Conservation (phyloP, 2,113 vertebrate species). For the Catharus fuscescens region DNA sequence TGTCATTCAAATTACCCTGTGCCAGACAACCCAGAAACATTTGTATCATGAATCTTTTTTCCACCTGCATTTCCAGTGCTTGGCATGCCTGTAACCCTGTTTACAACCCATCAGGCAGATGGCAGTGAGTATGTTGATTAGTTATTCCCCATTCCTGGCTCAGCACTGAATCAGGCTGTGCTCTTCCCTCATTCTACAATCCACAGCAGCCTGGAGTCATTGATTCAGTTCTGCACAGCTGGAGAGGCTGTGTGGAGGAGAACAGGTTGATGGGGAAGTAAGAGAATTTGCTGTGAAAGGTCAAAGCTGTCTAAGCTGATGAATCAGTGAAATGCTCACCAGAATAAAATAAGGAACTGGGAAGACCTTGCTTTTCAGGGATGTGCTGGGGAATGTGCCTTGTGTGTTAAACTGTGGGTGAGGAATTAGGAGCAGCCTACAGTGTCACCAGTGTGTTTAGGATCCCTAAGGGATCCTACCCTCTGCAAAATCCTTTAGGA, state of each 20-base stretch:
- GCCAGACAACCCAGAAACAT: neutral
- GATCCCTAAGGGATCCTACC: neutral
- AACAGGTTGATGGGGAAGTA: neutral
- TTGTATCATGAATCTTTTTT: neutral
- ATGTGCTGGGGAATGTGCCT: neutral
- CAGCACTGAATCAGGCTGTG: neutral
- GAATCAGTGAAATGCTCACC: neutral
- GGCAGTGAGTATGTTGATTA: neutral
- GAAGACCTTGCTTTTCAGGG: neutral
- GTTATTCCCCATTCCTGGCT: neutral
- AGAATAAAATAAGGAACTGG: neutral
- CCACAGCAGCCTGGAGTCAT: neutral
- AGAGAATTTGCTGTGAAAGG: neutral
- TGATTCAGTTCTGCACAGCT: neutral
- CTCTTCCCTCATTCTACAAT: neutral
- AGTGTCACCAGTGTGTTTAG: neutral
- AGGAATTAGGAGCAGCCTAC: neutral
- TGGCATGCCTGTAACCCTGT: neutral
- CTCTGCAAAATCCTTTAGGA: neutral
- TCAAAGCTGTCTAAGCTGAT: neutral
- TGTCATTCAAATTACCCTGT: neutral
- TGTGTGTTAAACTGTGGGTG: neutral
- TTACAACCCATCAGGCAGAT: neutral
- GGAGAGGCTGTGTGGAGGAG: neutral
- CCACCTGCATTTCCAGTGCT: neutral